Percentiles rank a stretch among this genome's conserved stretches.
These are phyloP conservation scores for Andrena hattorfiana DNA, from an alignment of 2,888 invertebrate genomes.

Conservation along the genomic window DNA sequence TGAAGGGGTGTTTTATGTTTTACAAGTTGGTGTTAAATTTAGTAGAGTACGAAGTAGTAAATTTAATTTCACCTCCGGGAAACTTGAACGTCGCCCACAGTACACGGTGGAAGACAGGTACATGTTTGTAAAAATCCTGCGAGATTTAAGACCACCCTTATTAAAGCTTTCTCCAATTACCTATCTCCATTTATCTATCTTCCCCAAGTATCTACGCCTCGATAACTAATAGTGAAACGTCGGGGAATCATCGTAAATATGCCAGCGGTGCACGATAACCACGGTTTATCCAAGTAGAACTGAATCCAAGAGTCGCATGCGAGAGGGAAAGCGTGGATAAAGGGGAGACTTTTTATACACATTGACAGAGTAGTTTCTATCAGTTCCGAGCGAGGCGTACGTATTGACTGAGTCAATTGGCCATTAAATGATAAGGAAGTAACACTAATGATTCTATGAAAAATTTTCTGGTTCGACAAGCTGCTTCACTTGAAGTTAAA, in stretches of 20 bases:
- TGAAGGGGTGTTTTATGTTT: too few relatives aligned
- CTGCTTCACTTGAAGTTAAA: too few relatives aligned
- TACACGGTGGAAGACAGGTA: too few relatives aligned
- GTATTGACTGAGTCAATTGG: slow-evolving; percentile 29
- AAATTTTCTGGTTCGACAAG: too few relatives aligned
- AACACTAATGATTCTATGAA: not conserved
- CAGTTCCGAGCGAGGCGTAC: not conserved
- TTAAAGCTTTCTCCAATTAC: slow-evolving; percentile 48
- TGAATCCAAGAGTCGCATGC: not conserved
- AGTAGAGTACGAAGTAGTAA: too few relatives aligned
- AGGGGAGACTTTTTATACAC: not conserved
- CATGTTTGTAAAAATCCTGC: too few relatives aligned
- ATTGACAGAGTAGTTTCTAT: slow-evolving; percentile 16
- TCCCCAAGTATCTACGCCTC: slow-evolving; percentile 2
- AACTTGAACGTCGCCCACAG: too few relatives aligned
- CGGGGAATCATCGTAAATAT: slow-evolving; percentile 57
- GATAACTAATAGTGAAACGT: slow-evolving; percentile 40
- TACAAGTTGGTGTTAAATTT: too few relatives aligned
- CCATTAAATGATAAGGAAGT: slow-evolving; percentile 28
- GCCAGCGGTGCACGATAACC: slow-evolving; percentile 53
- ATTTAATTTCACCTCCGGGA: too few relatives aligned
- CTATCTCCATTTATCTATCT: slow-evolving; percentile 45
- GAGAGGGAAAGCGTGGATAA: slow-evolving; percentile 16
- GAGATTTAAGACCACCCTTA: too few relatives aligned
- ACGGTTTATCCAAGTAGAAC: slow-evolving; percentile 13